phyloP scores from a whole-genome alignment of 2,888 invertebrate species.

The Choreutis nemorana region DNA sequence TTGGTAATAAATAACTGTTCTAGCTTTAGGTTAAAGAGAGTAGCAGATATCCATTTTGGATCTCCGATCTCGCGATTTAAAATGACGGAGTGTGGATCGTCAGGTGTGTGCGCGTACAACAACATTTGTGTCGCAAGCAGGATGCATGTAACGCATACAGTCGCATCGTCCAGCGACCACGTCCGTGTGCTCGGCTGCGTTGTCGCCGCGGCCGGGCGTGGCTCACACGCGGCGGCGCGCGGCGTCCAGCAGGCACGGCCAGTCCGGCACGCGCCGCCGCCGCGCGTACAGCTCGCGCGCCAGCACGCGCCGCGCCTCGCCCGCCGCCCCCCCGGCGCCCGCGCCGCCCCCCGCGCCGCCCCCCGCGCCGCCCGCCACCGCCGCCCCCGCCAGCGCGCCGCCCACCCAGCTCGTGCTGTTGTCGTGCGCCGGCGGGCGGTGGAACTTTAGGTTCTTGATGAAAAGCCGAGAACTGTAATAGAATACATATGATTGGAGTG shows the following conservation, averaged over 20 bases:
- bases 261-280: slow-evolving; percentile 79
- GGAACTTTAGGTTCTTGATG: slow-evolving; percentile 72
- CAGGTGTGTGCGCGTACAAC: not conserved
- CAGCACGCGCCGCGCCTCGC: slow-evolving; percentile 73
- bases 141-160: too few relatives aligned
- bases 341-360: slow-evolving; percentile 74
- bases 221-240: slow-evolving; percentile 42
- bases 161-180: too few relatives aligned
- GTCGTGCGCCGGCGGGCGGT: slow-evolving; percentile 74
- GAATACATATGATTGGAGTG: slow-evolving; percentile 24
- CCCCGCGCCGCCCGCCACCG: slow-evolving; percentile 13
- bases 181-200: slow-evolving; percentile 1
- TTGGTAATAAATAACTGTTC: too few relatives aligned
- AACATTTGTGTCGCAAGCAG: too few relatives aligned
- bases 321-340: slow-evolving; percentile 79
- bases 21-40: too few relatives aligned
- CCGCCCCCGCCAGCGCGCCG: slow-evolving; percentile 67
- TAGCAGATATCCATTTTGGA: too few relatives aligned
- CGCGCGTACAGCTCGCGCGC: slow-evolving; percentile 79
- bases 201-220: slow-evolving; percentile 27
- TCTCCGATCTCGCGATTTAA: too few relatives aligned
- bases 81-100: too few relatives aligned
- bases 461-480: slow-evolving; percentile 21
- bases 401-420: slow-evolving; percentile 91
- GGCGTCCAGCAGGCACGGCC: slow-evolving; percentile 75